Base-by-base conservation (phyloP, 1,140 invertebrate species). In the Drosophila fuyamai region DNA sequence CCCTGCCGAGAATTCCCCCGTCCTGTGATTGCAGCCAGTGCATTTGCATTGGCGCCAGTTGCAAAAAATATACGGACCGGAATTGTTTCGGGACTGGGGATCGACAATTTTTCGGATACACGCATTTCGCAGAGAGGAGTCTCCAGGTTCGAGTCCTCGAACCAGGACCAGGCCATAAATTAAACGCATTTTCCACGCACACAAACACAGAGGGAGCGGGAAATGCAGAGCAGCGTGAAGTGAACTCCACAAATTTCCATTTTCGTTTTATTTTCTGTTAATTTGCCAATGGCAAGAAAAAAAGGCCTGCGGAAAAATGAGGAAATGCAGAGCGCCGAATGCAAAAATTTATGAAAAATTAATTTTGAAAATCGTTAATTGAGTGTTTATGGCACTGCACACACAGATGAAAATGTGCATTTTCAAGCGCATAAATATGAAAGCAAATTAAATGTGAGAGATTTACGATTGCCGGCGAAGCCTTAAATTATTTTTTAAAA, bases 321-420 rank as follows among this genome's bases (percentile, higher is more conserved):
- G 80, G 79, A 84, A 88, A 77, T 83, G 79, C 76, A 53, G 53
- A 38, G 55, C 51, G 65, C 67, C 61, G 53, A 80, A 56, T 43
- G 53, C 62, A 60, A 51, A 65, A 84, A 84, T 74, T 66, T 84
- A 89, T 91, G 88, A 90, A 91, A 91, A 91, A 91, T 91, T 91
- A 91, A 91, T 90, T 90, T 84, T 79, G 72, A 91, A 71, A 91
- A 90, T 91, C 90, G 85, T 91, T 91, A 91, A 91, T 91, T 91
- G 90, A 91, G 90, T 91, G 90, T 91, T 91, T 91, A 91, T 91
- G 81, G 76, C 79, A 16, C 44, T 50, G 43, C 29, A 66, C 59
- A 41, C 32, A 56, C 63, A 77, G 44, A 72, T 48, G 48, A 14
- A 50, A 66, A 66, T 59, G 40, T 36, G 41, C 60, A 78, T 83